A percentile compares a stretch with the other conserved stretches of the same genome.
These are phyloP conservation scores for Patella ulyssiponensis DNA, from an alignment of 2,888 invertebrate species.

Conservation along the genomic window DNA sequence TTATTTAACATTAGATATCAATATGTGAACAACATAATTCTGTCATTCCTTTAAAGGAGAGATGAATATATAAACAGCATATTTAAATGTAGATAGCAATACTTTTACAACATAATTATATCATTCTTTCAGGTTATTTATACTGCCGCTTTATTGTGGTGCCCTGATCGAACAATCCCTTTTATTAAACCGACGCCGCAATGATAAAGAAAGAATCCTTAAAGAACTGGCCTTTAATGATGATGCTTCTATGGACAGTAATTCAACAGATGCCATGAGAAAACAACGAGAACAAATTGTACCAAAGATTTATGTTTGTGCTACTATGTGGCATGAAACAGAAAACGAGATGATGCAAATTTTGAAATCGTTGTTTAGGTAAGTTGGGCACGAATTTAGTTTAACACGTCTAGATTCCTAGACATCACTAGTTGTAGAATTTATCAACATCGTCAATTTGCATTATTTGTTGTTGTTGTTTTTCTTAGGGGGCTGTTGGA, in stretches of 20 bases:
- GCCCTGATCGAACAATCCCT: constrained; percentile 94
- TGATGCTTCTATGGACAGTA: constrained; percentile 50
- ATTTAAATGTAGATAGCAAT: too few species aligned
- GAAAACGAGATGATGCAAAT: constrained; percentile 65
- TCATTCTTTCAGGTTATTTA: constrained; percentile 78
- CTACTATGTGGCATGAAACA: constrained; percentile 70
- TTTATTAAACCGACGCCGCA: constrained; percentile 89
- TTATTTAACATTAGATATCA: too few species aligned
- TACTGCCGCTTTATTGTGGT: constrained; percentile 92
- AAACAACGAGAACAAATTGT: constrained; percentile 48
- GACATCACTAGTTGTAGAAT: too few species aligned
- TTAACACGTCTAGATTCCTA: too few species aligned
- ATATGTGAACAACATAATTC: too few species aligned
- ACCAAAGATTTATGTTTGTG: constrained; percentile 65
- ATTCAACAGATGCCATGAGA: constrained; percentile 43
- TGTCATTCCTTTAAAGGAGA: too few species aligned
- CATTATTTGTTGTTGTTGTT: too few species aligned
- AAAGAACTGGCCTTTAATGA: constrained; percentile 44
- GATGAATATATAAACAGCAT: too few species aligned
- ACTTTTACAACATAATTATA: too few species aligned
- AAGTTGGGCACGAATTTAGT: not conserved
- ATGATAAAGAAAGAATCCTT: constrained; percentile 79
- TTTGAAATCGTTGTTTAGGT: constrained; percentile 66
- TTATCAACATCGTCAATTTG: too few species aligned
- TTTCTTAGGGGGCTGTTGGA: too few species aligned